Base-by-base conservation (phyloP, 2,113 vertebrate species). In the Pterophyllum scalare region DNA sequence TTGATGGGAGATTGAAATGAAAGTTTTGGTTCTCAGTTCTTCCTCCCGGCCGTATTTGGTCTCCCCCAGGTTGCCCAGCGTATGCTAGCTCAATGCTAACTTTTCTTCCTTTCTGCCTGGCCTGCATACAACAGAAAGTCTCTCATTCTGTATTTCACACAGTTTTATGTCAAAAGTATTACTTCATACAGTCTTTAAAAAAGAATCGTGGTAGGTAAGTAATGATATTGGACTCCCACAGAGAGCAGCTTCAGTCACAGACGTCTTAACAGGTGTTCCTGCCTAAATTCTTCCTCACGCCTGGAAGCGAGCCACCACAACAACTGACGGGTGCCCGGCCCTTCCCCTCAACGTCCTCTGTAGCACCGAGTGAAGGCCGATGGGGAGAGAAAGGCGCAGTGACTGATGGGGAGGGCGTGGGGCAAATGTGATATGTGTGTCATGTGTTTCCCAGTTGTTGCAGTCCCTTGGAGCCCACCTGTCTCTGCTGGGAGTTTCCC, bases 361-460 rank as follows among this genome's bases (percentile, higher is more conserved):
- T 24, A 8, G 43, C 67, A 2, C 7, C 1, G 49, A 19, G 82
- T 35, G 59, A 81, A 77, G 4, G 77, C 61, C 59, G 0, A 72
- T n/a, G n/a, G 46, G 1, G 61, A 43, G 56, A 0, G 3, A 17
- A 28, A 62, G 83, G 77, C 20, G 7, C 1, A 52, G 14, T 81
- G 93, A 91, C 80, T 57, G 88, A 88, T 79, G 91, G 56, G 2
- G 6, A 74, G 79, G 86, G 81, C 17, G 80, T 31, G 81, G 81
- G 67, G 13, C 56, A 80, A 90, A 90, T 78, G 59, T 65, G 88
- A 65, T 84, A 56, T 19, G 72, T 11, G 9, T 56, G 84, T 79
- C 77, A 67, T 38, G 13, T 79, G 79, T 77, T 62, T 0, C 0
- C 81, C 93, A 93, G 92, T 89, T 92, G 92, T 77, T 77, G 13